These are phyloP conservation scores for Clarias fuscus DNA, from an alignment of 2,797 vertebrate genomes.

Conservation along the genomic window DNA sequence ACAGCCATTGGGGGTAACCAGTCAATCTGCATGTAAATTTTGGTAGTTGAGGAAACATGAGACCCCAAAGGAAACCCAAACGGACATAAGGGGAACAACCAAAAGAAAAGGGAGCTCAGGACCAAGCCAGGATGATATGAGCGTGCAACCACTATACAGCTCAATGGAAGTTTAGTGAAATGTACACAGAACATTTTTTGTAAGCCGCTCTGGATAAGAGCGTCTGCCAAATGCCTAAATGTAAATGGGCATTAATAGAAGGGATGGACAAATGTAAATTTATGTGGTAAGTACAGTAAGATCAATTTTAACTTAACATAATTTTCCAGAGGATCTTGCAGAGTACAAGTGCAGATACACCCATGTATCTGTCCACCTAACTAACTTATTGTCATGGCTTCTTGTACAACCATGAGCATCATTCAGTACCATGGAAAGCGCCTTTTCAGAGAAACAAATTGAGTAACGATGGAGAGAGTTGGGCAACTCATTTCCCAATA, in stretches of 20 bases:
- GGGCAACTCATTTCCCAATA: neutral
- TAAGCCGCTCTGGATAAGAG: too few relatives aligned
- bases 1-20: neutral
- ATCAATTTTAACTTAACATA: neutral
- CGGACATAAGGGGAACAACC: neutral
- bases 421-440: slow-evolving; percentile 37
- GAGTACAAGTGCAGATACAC: neutral
- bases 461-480: neutral
- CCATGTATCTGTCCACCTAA: neutral
- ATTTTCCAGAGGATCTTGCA: neutral
- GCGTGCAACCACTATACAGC: neutral
- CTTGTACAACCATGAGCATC: neutral
- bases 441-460: neutral
- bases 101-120: neutral
- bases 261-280: neutral
- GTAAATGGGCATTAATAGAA: neutral
- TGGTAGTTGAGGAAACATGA: neutral
- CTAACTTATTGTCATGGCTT: neutral
- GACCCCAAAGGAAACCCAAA: neutral
- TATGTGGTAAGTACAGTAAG: neutral
- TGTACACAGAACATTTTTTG: too few relatives aligned
- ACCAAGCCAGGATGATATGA: neutral
- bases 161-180: neutral
- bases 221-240: too few relatives aligned
- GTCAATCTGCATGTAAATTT: neutral